Evolutionary conservation across 2,113 vertebrate genomes (phyloP).

Genomic region (Toxotes chatareus): DNA sequence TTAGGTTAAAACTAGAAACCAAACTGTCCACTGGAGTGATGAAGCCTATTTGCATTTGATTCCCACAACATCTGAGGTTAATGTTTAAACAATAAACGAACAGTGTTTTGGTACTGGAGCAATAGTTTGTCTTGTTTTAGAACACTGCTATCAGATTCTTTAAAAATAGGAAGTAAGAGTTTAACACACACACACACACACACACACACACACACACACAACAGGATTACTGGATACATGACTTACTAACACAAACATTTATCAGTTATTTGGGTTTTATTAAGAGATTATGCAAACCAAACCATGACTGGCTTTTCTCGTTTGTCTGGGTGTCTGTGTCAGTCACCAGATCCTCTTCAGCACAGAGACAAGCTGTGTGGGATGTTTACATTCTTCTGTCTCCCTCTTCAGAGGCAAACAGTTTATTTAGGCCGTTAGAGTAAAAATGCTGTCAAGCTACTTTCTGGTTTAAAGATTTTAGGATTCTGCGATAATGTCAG

Average conservation of each 20-base stretch:
- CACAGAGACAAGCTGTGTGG: neutral
- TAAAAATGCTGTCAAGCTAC: no score
- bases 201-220: neutral
- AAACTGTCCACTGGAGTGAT: no score
- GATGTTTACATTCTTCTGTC: constrained; percentile 34
- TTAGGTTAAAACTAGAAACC: no score
- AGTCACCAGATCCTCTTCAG: constrained; percentile 5
- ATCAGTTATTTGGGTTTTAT: neutral
- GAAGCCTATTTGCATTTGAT: neutral
- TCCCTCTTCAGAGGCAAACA: neutral
- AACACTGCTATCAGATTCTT: neutral
- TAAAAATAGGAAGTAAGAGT: neutral
- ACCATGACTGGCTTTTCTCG: constrained; percentile 76
- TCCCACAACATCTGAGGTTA: neutral
- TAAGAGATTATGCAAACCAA: neutral
- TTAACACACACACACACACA: neutral
- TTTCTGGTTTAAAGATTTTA: neutral
- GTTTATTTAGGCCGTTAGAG: neutral
- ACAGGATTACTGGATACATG: neutral
- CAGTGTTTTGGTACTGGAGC: no score
- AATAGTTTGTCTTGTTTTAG: neutral
- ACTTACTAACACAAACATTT: neutral
- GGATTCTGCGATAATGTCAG: neutral
- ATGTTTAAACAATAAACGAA: neutral
- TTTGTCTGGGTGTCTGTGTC: constrained; percentile 68